Evolutionary conservation across 2,888 invertebrate genomes (phyloP).

Genomic region (Uloborus plumipes): DNA sequence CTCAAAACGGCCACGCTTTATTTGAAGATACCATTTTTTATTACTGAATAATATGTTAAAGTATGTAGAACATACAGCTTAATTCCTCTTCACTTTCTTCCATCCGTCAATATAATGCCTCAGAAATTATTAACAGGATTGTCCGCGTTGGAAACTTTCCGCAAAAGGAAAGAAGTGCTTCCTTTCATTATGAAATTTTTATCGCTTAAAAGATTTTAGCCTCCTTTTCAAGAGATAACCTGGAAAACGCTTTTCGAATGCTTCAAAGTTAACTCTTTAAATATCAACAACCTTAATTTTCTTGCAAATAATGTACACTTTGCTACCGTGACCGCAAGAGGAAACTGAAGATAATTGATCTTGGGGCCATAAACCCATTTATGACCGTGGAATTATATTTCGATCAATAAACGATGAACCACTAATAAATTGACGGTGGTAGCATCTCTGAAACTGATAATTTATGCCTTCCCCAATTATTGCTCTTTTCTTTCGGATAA

Average conservation of each 20-base stretch:
- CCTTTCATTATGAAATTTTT: no score
- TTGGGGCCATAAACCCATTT: conserved; percentile 11
- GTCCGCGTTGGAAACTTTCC: neutral
- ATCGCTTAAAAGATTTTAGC: no score
- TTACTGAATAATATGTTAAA: no score
- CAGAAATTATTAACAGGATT: neutral
- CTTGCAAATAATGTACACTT: neutral
- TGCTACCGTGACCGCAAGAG: conserved; percentile 8
- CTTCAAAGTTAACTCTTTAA: neutral
- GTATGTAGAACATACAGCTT: no score
- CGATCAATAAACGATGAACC: conserved; percentile 12
- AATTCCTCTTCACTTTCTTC: no score
- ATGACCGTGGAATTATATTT: conserved; percentile 1
- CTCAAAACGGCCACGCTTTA: no score
- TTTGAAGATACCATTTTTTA: no score
- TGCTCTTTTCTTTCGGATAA: neutral
- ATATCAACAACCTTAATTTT: conserved; percentile 10
- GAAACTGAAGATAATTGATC: conserved; percentile 1
- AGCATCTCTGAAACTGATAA: conserved; percentile 5
- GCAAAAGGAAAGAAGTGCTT: no score
- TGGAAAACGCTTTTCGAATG: neutral
- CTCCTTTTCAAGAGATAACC: neutral
- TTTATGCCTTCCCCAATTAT: conserved; percentile 1
- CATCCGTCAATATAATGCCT: no score
- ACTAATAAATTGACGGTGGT: conserved; percentile 8